Evolutionary conservation across 2,888 invertebrate genomes (phyloP).

Genomic region (Conchocele bisecta): DNA sequence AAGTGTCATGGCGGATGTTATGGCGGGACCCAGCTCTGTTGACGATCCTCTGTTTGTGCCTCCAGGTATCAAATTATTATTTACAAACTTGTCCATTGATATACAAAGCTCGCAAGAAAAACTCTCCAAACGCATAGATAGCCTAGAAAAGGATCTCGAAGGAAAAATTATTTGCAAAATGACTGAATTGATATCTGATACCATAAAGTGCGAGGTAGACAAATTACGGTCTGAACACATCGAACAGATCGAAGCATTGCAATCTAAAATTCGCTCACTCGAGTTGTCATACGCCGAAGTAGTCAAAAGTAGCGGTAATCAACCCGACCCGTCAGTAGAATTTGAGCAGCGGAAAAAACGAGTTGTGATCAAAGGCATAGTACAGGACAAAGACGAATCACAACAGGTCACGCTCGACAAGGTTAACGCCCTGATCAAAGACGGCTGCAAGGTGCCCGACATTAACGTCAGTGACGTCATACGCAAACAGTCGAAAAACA

Average conservation of each 20-base stretch:
- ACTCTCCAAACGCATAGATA: background rate
- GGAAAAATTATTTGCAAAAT: constrained; percentile 2
- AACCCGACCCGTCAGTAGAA: background rate
- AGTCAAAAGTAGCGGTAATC: background rate
- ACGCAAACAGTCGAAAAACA: background rate
- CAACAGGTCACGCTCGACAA: background rate
- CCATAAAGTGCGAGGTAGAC: background rate
- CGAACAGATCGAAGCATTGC: background rate
- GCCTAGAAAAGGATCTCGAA: background rate
- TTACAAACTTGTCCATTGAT: background rate
- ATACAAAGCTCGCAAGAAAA: background rate
- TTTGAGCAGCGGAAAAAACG: constrained; percentile 6
- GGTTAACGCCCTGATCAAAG: background rate
- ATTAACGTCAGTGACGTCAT: background rate
- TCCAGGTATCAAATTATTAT: background rate
- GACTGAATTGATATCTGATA: background rate
- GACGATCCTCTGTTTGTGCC: too few species aligned
- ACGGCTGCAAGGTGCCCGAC: constrained; percentile 2
- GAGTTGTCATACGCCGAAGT: constrained; percentile 2
- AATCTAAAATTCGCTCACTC: background rate
- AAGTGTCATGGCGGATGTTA: too few species aligned
- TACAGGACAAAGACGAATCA: background rate
- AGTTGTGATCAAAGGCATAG: background rate
- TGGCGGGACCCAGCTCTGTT: too few species aligned
- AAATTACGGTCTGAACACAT: background rate